Percentiles rank a stretch among this genome's conserved stretches.
These are phyloP conservation scores for Protosalanx chinensis DNA, from an alignment of 2,797 vertebrate genomes.

Conservation along the genomic window DNA sequence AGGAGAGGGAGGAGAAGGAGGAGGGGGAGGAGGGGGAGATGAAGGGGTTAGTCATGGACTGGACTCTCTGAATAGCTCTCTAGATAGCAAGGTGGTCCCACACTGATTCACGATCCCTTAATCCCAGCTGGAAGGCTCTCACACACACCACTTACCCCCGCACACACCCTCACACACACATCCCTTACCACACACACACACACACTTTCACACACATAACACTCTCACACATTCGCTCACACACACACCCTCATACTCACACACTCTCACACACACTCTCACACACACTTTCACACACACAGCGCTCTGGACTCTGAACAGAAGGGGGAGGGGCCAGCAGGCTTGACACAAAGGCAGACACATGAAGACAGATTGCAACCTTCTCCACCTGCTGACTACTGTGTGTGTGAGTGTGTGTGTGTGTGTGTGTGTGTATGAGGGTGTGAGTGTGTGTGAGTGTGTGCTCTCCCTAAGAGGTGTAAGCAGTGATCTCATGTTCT, in stretches of 20 bases:
- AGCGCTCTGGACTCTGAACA: background rate
- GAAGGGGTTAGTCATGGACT: background rate
- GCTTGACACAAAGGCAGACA: background rate
- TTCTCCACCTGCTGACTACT: background rate
- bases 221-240: conserved; percentile 4
- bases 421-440: too few species aligned
- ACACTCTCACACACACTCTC: too few species aligned
- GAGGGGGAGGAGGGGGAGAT: background rate
- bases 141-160: conserved; percentile 47
- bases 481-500: background rate
- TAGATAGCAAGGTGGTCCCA: conserved; percentile 65
- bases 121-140: conserved; percentile 69
- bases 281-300: too few species aligned
- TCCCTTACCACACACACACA: conserved; percentile 36
- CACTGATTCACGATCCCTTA: conserved; percentile 63
- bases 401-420: background rate
- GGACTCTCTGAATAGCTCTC: conserved; percentile 32
- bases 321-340: background rate
- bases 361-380: background rate
- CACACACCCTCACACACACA: conserved; percentile 16
- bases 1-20: background rate
- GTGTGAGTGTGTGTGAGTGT: too few species aligned
- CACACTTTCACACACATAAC: background rate
- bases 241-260: too few species aligned
- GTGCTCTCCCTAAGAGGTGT: background rate